Conservation (phyloP, 2,888 invertebrate species). For the Ecdyonurus torrentis region DNA sequence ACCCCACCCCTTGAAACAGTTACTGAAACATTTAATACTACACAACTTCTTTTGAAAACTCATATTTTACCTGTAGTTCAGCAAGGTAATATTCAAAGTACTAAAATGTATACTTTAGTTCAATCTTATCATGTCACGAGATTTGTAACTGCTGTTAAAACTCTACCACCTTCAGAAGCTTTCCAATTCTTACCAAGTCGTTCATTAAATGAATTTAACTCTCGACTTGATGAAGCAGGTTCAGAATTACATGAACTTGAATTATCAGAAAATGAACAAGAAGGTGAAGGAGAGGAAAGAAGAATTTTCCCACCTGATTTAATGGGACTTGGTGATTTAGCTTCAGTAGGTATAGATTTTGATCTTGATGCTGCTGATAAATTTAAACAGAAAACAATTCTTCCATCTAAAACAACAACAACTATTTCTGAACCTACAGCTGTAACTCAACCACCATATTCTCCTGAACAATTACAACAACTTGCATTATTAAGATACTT, state of each 20-base stretch:
- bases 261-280: constrained; percentile 63
- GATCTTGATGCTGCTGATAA: constrained; percentile 30
- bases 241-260: constrained; percentile 65
- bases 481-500: constrained; percentile 53
- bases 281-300: constrained; percentile 19
- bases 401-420: neutral
- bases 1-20: constrained; percentile 76
- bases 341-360: constrained; percentile 53
- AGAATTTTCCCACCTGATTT: neutral
- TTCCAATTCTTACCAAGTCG: constrained; percentile 76
- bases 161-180: constrained; percentile 70
- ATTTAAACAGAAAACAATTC: neutral
- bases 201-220: constrained; percentile 75
- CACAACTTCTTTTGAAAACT: constrained; percentile 73
- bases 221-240: constrained; percentile 73
- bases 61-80: constrained; percentile 69
- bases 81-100: constrained; percentile 24
- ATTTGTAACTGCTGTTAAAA: constrained; percentile 78
- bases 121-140: constrained; percentile 80
- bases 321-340: constrained; percentile 32
- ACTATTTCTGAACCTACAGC: neutral
- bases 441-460: constrained; percentile 20
- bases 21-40: constrained; percentile 83
- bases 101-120: constrained; percentile 42
- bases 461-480: constrained; percentile 54